Conservation (phyloP, 2,888 invertebrate species). For the Apamea epomidion region DNA sequence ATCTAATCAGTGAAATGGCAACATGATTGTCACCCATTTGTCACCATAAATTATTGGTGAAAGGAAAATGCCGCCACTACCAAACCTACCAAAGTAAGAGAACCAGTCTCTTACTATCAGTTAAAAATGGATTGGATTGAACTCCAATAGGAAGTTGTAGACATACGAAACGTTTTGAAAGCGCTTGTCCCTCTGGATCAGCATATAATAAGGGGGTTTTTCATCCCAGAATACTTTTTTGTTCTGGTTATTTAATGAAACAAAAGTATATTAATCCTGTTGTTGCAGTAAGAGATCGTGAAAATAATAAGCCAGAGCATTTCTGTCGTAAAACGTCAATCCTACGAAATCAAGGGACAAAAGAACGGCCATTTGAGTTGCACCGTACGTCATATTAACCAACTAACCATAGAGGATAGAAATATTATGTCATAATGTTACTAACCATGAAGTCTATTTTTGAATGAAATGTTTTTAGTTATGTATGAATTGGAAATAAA, state of each 20-base stretch:
- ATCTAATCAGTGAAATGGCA: not conserved
- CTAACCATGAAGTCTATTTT: not conserved
- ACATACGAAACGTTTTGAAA: not conserved
- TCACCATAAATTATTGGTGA: not conserved
- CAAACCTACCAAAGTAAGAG: not conserved
- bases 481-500: not conserved
- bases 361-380: too few relatives aligned
- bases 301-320: slow-evolving; percentile 12
- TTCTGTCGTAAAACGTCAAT: not conserved
- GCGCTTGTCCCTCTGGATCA: not conserved
- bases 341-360: not conserved
- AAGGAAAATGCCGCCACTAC: not conserved
- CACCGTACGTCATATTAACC: not conserved
- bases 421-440: not conserved
- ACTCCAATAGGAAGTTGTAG: not conserved
- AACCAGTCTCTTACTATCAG: too few relatives aligned
- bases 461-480: not conserved
- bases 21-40: not conserved
- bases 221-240: not conserved
- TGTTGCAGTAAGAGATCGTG: not conserved
- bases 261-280: not conserved
- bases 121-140: too few relatives aligned
- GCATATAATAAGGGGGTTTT: not conserved
- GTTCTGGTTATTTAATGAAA: not conserved
- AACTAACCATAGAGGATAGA: not conserved